Base-by-base conservation (phyloP, 2,888 invertebrate genomes). In the Rapana venosa region DNA sequence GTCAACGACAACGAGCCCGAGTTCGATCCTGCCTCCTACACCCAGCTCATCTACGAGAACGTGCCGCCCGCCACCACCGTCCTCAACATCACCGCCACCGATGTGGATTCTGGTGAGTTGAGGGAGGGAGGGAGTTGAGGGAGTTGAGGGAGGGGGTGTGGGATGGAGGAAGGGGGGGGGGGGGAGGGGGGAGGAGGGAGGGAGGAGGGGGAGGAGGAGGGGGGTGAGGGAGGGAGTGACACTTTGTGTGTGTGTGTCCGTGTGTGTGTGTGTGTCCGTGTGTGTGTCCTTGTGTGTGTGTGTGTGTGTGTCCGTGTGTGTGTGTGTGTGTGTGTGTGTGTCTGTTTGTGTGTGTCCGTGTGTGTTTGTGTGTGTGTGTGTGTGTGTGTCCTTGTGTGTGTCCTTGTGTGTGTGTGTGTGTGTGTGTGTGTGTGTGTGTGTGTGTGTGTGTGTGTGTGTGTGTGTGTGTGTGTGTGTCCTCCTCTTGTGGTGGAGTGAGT, bases 1-100 rank as follows among this genome's bases (percentile, higher is more conserved):
- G 97, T 98, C 92, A 99, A 99, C 96, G 99, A 99, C 97, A 99
- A 99, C 96, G 97, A 98, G 2, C 99, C 99, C 0, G 97, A 98
- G 92, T 99, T 99, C 96, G 98, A 98, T 96, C 98, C 98, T 5
- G 98, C 98, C 97, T 98, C 98, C 92, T 98, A 99, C 97, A 98
- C 98, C 93, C 98, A 98, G 94, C 98, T 98, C 96, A 97, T 99
- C 92, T 97, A 97, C 93, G 99, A 99, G 96, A 98, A 99, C 96
- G 97, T 98, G 35, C 97, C 98, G 1, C 35, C 98, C 83, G 98
- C 98, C 58, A 97, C 98, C 8, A 97, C 97, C 26, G 98, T 99
- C 5, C 97, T 98, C 35, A 97, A 98, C n/a, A 98, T 99, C 92
- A 98, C 98, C 93, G 99, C 99, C 26, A 98, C 98, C 66, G 99